Evolutionary conservation across 2,888 invertebrate species (phyloP), one percentile per base, ranked within the genome.

Genomic region (Platypus cylindrus): DNA sequence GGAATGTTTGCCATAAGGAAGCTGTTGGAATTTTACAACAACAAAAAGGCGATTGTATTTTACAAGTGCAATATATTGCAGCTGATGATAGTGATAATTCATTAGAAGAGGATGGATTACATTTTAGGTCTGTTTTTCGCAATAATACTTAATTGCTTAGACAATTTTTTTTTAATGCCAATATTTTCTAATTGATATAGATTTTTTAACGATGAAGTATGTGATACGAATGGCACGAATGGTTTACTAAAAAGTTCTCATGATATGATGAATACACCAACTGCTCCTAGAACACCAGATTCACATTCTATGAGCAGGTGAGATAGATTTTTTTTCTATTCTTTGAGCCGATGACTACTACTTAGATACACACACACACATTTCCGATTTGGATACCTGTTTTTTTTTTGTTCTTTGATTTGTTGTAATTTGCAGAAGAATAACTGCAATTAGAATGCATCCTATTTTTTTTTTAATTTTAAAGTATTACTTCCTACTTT

Each of bases 21-120:
- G 86, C 86, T 3, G 87, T 86, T 3, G 72, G 76, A 45, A 73
- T 84, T 37, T 61, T 87, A 40, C 82, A 82, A 48, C 75, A 76
- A 51, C 82, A 82, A 60, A 76, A 74, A 48, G 82, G 82, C 8
- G 76, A 78, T 55, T 78, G 84, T 49, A 71, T 73, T 29, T 65
- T 85, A 44, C 77, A 81, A 56, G 80, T 85, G 32, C 78, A 84
- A 57, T 84, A 78, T 57, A 75, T 84, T 35, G 74, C 75, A 2
- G 73, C 67, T 37, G 75, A 68, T 57, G 73, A 65, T 36, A 82
- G 83, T 47, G 83, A 83, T 54, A 66, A 66, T 45, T 74, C 74
- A 41, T 62, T 72, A 29, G 64, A 73, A 37, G 72, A 72, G 11
- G 75, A 76, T 43, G 63, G 65, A 17, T 62, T 64, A 45, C 63